phyloP scores from a whole-genome alignment of 2,113 vertebrate species.

The Melanerpes formicivorus region DNA sequence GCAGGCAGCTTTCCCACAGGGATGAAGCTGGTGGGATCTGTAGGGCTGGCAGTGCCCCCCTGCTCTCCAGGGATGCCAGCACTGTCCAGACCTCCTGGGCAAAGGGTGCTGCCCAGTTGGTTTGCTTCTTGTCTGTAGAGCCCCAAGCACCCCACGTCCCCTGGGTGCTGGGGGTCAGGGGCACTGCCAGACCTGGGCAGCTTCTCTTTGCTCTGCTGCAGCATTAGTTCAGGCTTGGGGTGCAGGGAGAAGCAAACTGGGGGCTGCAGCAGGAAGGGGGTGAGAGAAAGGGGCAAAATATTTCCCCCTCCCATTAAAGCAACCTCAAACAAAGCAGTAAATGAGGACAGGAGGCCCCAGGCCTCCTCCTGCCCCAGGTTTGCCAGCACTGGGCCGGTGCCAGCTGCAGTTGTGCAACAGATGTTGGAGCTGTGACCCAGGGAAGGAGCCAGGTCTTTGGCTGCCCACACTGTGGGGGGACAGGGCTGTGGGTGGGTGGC shows the following conservation, averaged over 20 bases:
- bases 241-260: no score
- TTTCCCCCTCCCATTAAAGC: background rate
- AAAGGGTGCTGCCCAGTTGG: background rate
- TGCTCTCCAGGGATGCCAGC: background rate
- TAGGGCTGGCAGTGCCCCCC: background rate
- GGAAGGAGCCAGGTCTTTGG: background rate
- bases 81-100: background rate
- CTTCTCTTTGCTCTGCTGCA: background rate
- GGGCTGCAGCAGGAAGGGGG: background rate
- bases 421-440: background rate
- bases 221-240: background rate
- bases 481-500: fast-evolving
- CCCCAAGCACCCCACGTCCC: background rate
- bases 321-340: background rate
- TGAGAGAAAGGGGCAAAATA: background rate
- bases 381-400: background rate
- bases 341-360: background rate
- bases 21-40: background rate
- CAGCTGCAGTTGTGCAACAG: background rate
- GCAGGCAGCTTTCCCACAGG: no score
- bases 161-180: background rate
- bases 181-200: background rate
- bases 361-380: background rate
- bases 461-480: fast-evolving
- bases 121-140: background rate